Evolutionary conservation across 2,888 invertebrate species (phyloP), one percentile per base, ranked within the genome.

Genomic region (Drosophila monieri): DNA sequence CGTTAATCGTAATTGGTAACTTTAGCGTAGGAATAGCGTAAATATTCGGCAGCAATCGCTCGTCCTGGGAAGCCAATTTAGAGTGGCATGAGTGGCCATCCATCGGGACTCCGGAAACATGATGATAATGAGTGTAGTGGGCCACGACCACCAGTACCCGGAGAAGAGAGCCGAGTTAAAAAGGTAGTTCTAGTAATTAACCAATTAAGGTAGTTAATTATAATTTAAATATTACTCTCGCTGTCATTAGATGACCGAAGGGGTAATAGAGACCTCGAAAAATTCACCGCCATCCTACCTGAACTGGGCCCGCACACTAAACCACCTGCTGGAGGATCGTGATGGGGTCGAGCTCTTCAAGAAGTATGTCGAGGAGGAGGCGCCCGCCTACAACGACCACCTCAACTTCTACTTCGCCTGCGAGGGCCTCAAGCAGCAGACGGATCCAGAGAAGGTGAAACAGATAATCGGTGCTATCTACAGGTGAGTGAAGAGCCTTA

Each of bases 321-420:
- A 95, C 90, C 94, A 95, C 89, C 93, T 98, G 80, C 94, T 98
- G 85, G 95, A 96, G 93, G 98, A 98, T 93, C 94, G 95, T 77
- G 97, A 97, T 91, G 98, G 98, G 69, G 96, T 97, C 80, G 94
- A 95, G 70, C 93, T 97, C 89, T 98, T 98, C 93, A 95, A 95
- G 91, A 94, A 94, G 92, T 97, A 95, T 92, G 94, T 97, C 88
- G 94, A 95, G 90, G 94, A 95, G 85, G 96, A 97, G 91, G 96
- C 95, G 88, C 94, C 94, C 74, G 94, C 94, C 89, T 95, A 96
- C 92, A 95, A 95, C 80, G 95, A 96, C 92, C 94, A 96, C 57
- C 94, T 97, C 88, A 95, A 96, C 92, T 98, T 98, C 93, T 98
- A 97, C 95, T 98, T 98, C 93, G 98, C 98, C 54, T 97, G 97